Base-by-base conservation (phyloP, 2,797 vertebrate species). In the Phalloptychus januarius region DNA sequence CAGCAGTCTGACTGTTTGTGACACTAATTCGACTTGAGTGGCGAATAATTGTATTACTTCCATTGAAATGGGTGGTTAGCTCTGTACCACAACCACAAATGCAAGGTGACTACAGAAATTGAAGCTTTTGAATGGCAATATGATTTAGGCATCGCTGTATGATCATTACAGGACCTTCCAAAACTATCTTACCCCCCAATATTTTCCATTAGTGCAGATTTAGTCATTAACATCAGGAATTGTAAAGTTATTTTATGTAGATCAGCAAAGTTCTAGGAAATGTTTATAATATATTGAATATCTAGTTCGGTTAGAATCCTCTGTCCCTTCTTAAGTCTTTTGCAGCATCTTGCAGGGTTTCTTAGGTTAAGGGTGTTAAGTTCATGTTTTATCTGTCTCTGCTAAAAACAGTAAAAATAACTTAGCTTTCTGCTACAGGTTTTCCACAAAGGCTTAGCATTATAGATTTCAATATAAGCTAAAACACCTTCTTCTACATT, bases 11-110 rank as follows among this genome's bases (percentile, higher is more conserved):
- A 84, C 76, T 87, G 79, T 86, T 82, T 89, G 52, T 88, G 85
- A 89, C 85, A 79, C 82, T 90, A 86, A 93, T 93, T 92, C 71
- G 52, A 92, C 92, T 92, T 88, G 79, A 93, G 86, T 77, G 76
- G 83, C 18, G 52, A 83, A 80, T 90, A 94, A 91, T 94, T 93
- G 82, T 81, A 89, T 93, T 90, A 86, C 81, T 83, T 87, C 80
- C 79, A 84, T 93, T 88, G 78, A 86, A 91, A 86, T 67, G 72
- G 42, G 44, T 63, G 77, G 87, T 90, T 89, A 90, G 83, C 81
- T 87, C 79, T 80, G 85, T 87, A 90, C 86, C 83, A 70, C 74
- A 74, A 79, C 83, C 86, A 72, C 80, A 84, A 75, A 89, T 89
- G 80, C 82, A 82, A 78, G 82, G 74, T 77, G 67, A 82, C 82